Evolutionary conservation across 2,888 invertebrate genomes (phyloP).

Genomic region (Cantharis lateralis): DNA sequence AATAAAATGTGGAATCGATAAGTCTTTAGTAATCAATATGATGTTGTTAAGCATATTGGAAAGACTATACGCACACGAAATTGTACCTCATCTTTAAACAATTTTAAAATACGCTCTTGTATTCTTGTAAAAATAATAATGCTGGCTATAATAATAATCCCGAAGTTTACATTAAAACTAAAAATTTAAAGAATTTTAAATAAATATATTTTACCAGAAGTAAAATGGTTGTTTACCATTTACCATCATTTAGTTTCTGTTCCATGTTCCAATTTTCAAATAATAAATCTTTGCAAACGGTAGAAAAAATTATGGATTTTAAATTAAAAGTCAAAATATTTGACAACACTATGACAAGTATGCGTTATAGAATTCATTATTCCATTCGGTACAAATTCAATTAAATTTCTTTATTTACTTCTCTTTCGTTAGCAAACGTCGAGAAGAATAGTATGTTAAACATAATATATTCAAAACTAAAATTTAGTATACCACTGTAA

Average conservation of each 20-base stretch:
- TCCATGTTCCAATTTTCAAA: neutral
- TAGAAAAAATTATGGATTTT: neutral
- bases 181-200: no score
- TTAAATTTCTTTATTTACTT: neutral
- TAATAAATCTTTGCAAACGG: neutral
- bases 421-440: neutral
- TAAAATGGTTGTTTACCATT: neutral
- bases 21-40: neutral
- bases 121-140: neutral
- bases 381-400: neutral
- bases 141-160: neutral
- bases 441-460: neutral
- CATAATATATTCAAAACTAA: neutral
- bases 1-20: neutral
- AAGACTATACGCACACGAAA: no score
- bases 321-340: neutral
- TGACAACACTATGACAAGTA: neutral
- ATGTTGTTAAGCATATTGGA: neutral
- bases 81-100: no score
- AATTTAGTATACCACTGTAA: neutral
- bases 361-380: neutral
- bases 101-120: no score
- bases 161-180: neutral
- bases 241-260: neutral
- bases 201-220: neutral